Evolutionary conservation across 2,888 invertebrate genomes (phyloP).

Genomic region (Lithophane semibrunnea): DNA sequence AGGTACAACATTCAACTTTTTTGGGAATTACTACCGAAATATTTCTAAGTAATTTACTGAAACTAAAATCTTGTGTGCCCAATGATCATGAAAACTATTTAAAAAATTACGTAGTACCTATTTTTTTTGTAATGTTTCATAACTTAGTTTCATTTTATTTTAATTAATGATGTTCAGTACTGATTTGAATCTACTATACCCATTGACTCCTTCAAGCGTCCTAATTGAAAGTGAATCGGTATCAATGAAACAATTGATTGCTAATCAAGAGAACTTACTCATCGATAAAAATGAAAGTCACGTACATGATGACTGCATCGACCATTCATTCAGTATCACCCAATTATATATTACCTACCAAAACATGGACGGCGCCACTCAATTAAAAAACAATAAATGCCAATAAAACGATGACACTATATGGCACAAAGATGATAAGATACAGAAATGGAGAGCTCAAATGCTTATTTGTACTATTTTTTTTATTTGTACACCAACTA

Average conservation of each 20-base stretch:
- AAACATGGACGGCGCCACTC: constrained; percentile 66
- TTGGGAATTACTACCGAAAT: background rate
- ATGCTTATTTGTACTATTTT: background rate
- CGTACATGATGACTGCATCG: constrained; percentile 56
- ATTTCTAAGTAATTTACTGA: background rate
- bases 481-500: background rate
- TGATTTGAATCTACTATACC: background rate
- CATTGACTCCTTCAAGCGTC: background rate
- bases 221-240: constrained; percentile 20
- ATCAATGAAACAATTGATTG: constrained; percentile 38
- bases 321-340: constrained; percentile 54
- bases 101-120: background rate
- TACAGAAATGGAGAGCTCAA: constrained; percentile 65
- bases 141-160: background rate
- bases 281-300: constrained; percentile 52
- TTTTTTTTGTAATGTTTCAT: background rate
- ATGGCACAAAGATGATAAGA: constrained; percentile 44
- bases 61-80: background rate
- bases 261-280: constrained; percentile 33
- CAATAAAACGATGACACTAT: constrained; percentile 78
- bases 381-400: constrained; percentile 75
- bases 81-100: background rate
- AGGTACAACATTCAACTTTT: background rate
- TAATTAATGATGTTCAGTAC: background rate
- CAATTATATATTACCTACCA: constrained; percentile 50